Evolutionary conservation across 2,113 vertebrate genomes (phyloP).

Genomic region (Spizaetus ornatus): DNA sequence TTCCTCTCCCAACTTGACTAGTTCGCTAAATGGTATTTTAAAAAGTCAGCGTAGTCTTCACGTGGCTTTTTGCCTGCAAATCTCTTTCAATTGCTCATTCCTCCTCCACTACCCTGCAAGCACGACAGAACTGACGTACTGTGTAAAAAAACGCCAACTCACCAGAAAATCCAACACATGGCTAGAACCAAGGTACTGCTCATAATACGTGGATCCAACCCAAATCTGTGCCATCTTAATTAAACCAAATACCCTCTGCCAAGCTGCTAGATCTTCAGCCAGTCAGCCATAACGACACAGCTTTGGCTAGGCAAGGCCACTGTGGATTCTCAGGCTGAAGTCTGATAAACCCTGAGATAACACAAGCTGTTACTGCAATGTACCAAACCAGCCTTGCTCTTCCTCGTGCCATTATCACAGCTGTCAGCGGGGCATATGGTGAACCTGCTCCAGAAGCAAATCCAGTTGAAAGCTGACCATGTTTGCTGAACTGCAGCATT

Average conservation of each 20-base stretch:
- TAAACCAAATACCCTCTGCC: background rate
- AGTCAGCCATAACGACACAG: background rate
- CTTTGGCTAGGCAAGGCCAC: background rate
- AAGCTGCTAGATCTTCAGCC: background rate
- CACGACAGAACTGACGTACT: background rate
- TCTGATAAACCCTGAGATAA: background rate
- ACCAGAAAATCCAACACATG: background rate
- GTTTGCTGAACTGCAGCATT: background rate
- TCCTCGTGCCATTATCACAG: background rate
- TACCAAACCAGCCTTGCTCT: no score
- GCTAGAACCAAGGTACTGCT: background rate
- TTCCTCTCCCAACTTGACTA: background rate
- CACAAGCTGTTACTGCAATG: background rate
- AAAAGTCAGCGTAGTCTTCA: background rate
- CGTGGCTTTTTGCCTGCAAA: background rate
- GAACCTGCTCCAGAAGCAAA: background rate
- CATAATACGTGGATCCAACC: background rate
- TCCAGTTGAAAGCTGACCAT: background rate
- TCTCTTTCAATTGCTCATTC: background rate
- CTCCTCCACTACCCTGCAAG: background rate
- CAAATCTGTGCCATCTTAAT: background rate
- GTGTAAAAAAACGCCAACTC: background rate
- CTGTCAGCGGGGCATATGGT: accelerated
- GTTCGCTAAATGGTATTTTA: background rate
- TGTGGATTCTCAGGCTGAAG: background rate